Evolutionary conservation across 2,113 vertebrate genomes (phyloP).

Genomic region (Aix galericulata): DNA sequence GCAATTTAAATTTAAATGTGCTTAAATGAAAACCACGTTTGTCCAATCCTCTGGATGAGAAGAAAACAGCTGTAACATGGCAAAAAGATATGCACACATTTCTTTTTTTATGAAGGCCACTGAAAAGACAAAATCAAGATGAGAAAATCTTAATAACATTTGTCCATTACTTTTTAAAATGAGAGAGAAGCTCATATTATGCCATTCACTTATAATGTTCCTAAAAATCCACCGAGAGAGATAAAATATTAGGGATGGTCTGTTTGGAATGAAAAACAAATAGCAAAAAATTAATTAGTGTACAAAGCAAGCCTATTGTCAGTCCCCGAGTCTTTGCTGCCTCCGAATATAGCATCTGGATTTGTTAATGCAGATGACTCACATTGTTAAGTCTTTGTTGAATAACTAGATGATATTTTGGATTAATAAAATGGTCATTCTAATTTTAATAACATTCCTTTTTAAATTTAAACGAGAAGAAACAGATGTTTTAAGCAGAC

Average conservation of each 20-base stretch:
- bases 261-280: slow-evolving; percentile 47
- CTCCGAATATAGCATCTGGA: slow-evolving; percentile 48
- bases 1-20: slow-evolving; percentile 35
- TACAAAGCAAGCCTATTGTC: slow-evolving; percentile 28
- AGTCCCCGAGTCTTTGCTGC: neutral
- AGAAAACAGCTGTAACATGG: neutral
- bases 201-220: neutral
- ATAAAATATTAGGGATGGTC: slow-evolving; percentile 15
- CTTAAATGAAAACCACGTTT: slow-evolving; percentile 26
- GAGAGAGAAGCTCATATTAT: neutral
- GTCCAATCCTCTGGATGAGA: neutral
- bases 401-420: slow-evolving; percentile 54
- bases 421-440: slow-evolving; percentile 37
- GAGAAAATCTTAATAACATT: neutral
- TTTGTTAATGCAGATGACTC: slow-evolving; percentile 44
- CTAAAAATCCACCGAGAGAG: neutral
- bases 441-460: slow-evolving; percentile 47
- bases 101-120: neutral
- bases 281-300: neutral
- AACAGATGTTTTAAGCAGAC: slow-evolving; percentile 7
- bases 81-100: neutral
- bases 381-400: slow-evolving; percentile 41
- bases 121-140: neutral
- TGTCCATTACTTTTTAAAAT: neutral
- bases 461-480: slow-evolving; percentile 27